Conservation (phyloP, 1,140 invertebrate species). For the Telenomus remus region DNA sequence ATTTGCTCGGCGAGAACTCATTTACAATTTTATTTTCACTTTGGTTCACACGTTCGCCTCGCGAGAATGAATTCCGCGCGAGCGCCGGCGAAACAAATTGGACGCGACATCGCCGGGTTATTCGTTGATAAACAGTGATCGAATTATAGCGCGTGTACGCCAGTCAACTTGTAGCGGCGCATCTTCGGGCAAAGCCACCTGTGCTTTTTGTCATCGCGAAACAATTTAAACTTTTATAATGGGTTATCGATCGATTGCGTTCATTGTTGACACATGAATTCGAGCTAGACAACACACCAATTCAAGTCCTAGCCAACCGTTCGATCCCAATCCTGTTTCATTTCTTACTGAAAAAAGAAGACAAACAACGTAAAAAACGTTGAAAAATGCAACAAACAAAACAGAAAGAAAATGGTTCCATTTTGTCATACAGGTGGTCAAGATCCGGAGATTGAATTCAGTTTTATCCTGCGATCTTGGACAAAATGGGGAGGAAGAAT, state of each 20-base stretch:
- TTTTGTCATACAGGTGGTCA: no score
- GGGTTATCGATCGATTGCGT: constrained; percentile 60
- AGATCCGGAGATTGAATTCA: no score
- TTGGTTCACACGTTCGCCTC: constrained; percentile 43
- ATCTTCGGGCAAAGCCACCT: constrained; percentile 45
- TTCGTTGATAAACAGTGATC: constrained; percentile 46
- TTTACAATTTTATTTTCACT: constrained; percentile 55
- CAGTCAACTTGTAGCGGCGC: constrained; percentile 36
- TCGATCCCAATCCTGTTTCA: constrained; percentile 22
- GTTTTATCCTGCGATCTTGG: no score
- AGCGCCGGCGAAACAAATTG: constrained; percentile 44
- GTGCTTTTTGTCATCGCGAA: constrained; percentile 54
- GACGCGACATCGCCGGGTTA: constrained; percentile 36
- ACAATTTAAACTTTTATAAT: constrained; percentile 63
- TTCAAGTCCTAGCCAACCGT: constrained; percentile 44
- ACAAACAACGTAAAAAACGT: no score
- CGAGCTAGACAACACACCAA: constrained; percentile 48
- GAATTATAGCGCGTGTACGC: constrained; percentile 32
- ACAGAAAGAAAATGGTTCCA: no score
- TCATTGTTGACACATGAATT: constrained; percentile 51
- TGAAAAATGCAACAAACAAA: no score
- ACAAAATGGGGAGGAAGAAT: no score
- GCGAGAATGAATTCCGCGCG: constrained; percentile 42
- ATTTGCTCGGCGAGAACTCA: constrained; percentile 36
- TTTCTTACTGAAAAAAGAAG: neutral